These are phyloP conservation scores for Sebastes oblongus DNA, from an alignment of 2,797 vertebrate species.

Conservation along the genomic window DNA sequence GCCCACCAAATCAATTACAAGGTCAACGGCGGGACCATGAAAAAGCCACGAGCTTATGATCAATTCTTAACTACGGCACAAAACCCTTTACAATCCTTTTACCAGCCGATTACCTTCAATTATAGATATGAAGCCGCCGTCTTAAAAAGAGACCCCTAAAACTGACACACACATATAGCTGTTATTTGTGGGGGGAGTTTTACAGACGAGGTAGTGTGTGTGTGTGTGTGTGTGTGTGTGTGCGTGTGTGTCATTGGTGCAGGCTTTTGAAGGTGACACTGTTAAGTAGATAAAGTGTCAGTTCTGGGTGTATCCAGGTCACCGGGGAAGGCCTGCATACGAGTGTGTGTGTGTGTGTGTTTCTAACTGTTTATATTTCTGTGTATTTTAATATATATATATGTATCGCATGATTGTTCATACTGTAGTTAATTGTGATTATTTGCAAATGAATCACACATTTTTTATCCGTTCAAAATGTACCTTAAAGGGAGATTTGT, in stretches of 20 bases:
- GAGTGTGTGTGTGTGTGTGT: not conserved
- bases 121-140: slow-evolving; percentile 66
- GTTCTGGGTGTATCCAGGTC: slow-evolving; percentile 73
- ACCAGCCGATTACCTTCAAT: slow-evolving; percentile 75
- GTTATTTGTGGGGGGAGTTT: slow-evolving; percentile 60
- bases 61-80: slow-evolving; percentile 56
- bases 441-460: too few relatives aligned
- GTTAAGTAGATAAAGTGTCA: slow-evolving; percentile 77
- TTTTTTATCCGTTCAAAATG: too few relatives aligned
- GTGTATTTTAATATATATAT: not conserved
- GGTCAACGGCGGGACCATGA: slow-evolving; percentile 88
- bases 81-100: slow-evolving; percentile 74
- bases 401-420: too few relatives aligned
- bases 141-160: slow-evolving; percentile 61
- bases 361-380: not conserved
- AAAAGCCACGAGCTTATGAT: slow-evolving; percentile 78
- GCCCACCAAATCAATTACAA: slow-evolving; percentile 70
- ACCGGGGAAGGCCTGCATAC: slow-evolving; percentile 43
- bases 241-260: slow-evolving; percentile 35
- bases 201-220: slow-evolving; percentile 44
- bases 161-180: slow-evolving; percentile 63
- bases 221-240: slow-evolving; percentile 17
- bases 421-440: too few relatives aligned
- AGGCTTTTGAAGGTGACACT: slow-evolving; percentile 78
- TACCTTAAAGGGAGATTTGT: too few relatives aligned